Evolutionary conservation across 2,113 vertebrate genomes (phyloP).

Genomic region (Forbesichthys agassizii): DNA sequence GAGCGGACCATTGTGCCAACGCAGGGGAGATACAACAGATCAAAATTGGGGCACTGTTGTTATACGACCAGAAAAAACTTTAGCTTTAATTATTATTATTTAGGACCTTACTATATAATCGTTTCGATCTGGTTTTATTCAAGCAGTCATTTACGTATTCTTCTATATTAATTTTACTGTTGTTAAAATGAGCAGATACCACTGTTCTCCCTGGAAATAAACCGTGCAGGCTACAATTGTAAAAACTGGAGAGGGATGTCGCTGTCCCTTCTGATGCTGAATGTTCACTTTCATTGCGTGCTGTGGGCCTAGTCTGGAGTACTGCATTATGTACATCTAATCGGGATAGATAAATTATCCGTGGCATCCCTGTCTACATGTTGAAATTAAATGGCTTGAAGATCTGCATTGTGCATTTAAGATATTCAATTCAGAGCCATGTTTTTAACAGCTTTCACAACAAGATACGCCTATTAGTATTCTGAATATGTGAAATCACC

Average conservation of each 20-base stretch:
- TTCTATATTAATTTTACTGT: background rate
- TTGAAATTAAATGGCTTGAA: background rate
- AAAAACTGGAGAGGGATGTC: constrained; percentile 58
- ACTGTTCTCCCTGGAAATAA: constrained; percentile 42
- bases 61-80: background rate
- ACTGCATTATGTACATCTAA: background rate
- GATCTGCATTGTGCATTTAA: background rate
- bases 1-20: constrained; percentile 64
- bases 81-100: rapidly evolving
- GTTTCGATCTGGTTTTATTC: rapidly evolving
- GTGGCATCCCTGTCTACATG: background rate
- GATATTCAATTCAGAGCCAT: background rate
- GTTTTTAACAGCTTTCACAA: no score
- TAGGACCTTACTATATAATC: background rate
- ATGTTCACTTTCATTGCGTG: constrained; percentile 56
- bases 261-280: constrained; percentile 67
- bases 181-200: background rate
- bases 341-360: background rate
- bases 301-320: constrained; percentile 23
- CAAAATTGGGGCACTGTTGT: constrained; percentile 23
- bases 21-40: constrained; percentile 30
- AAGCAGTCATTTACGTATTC: rapidly evolving
- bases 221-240: constrained; percentile 60
- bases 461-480: no score
- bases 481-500: background rate